Percentiles rank a stretch among this genome's conserved stretches.
Conservation (phyloP, 2,113 vertebrate species). For the Trematocara marginatum region DNA sequence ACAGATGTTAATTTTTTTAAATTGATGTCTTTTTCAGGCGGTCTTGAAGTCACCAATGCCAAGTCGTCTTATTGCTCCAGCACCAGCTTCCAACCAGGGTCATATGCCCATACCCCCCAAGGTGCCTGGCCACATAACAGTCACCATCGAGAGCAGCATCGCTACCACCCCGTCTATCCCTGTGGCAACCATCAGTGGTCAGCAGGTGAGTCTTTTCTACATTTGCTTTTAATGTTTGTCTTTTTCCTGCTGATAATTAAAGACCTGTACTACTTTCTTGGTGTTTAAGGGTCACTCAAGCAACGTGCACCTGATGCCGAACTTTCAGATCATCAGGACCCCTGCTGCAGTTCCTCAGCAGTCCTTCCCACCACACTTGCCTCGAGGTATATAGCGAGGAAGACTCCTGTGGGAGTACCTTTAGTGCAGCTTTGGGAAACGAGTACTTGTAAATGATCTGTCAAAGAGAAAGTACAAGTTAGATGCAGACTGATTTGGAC, state of each 20-base stretch:
- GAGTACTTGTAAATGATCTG: not conserved
- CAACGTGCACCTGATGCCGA: conserved; percentile 90
- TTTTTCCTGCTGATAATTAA: not conserved
- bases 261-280: not conserved
- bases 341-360: conserved; percentile 66
- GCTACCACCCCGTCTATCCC: conserved; percentile 90
- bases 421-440: not conserved
- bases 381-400: conserved; percentile 78
- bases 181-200: conserved; percentile 96
- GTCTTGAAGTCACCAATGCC: conserved; percentile 88
- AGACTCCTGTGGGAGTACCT: not conserved
- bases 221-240: not conserved
- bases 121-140: conserved; percentile 89
- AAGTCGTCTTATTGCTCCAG: conserved; percentile 94
- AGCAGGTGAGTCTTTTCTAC: conserved; percentile 77
- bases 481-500: not conserved
- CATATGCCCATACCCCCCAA: conserved; percentile 84
- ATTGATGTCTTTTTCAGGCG: conserved; percentile 62
- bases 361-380: conserved; percentile 85
- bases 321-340: conserved; percentile 92
- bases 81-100: conserved; percentile 83
- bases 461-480: not conserved
- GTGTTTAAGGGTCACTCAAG: conserved; percentile 85
- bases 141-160: conserved; percentile 89
- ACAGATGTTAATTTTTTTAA: not conserved